These are phyloP conservation scores for Conus canariensis DNA, from an alignment of 2,888 invertebrate genomes.

Conservation along the genomic window DNA sequence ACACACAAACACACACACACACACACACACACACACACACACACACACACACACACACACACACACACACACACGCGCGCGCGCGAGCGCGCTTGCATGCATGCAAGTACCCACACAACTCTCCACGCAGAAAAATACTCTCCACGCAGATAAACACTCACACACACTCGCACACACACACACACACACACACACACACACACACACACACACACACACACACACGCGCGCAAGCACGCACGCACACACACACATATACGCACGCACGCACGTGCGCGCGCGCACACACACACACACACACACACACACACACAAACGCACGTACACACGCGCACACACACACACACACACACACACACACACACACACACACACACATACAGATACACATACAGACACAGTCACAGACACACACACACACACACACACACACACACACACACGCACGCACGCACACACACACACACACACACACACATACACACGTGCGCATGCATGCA, in stretches of 20 bases:
- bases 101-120: too few relatives aligned
- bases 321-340: not conserved
- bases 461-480: too few relatives aligned
- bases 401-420: too few relatives aligned
- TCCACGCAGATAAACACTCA: too few relatives aligned
- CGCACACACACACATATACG: not conserved
- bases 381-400: too few relatives aligned
- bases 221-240: not conserved
- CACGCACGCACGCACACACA: too few relatives aligned
- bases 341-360: conserved; percentile 19
- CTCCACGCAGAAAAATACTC: too few relatives aligned
- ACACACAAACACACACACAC: not conserved
- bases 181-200: conserved; percentile 4
- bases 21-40: not conserved
- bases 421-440: too few relatives aligned
- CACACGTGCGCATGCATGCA: too few relatives aligned
- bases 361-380: not conserved
- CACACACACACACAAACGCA: not conserved
- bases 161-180: not conserved
- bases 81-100: too few relatives aligned
- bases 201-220: conserved; percentile 19
- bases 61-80: too few relatives aligned
- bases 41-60: too few relatives aligned
- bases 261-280: not conserved
- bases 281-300: not conserved